phyloP scores from a whole-genome alignment of 2,888 invertebrate genomes.

The Eupithecia dodoneata region DNA sequence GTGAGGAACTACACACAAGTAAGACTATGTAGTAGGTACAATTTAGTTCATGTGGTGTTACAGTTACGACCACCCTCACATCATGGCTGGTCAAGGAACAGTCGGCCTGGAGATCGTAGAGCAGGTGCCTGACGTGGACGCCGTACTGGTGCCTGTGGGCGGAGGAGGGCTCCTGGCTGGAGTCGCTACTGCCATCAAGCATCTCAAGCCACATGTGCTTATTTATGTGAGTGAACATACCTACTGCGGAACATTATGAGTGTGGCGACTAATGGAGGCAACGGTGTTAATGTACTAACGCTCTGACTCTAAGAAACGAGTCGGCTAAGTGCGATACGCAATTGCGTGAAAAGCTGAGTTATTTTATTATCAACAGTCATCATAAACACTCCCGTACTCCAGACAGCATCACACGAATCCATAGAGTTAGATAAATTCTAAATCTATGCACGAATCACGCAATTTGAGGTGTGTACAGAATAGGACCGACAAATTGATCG shows the following conservation, averaged over 20 bases:
- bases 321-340: background rate
- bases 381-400: too few species aligned
- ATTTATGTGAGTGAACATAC: conserved; percentile 88
- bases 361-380: background rate
- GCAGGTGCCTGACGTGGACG: conserved; percentile 94
- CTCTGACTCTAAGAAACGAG: background rate
- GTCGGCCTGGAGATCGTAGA: conserved; percentile 96
- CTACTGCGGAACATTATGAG: background rate
- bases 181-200: conserved; percentile 94
- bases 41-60: background rate
- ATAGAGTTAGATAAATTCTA: too few species aligned
- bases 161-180: conserved; percentile 98
- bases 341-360: background rate
- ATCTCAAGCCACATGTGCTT: conserved; percentile 90
- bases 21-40: too few species aligned
- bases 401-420: too few species aligned
- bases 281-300: background rate
- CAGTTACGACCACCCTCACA: conserved; percentile 97
- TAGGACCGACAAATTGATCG: too few species aligned
- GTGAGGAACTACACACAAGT: too few species aligned
- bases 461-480: too few species aligned
- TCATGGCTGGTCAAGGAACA: conserved; percentile 98
- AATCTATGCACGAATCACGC: too few species aligned
- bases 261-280: background rate
- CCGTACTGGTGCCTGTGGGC: conserved; percentile 95